phyloP scores from a whole-genome alignment of 2,797 vertebrate genomes.

The Microhierax caerulescens region DNA sequence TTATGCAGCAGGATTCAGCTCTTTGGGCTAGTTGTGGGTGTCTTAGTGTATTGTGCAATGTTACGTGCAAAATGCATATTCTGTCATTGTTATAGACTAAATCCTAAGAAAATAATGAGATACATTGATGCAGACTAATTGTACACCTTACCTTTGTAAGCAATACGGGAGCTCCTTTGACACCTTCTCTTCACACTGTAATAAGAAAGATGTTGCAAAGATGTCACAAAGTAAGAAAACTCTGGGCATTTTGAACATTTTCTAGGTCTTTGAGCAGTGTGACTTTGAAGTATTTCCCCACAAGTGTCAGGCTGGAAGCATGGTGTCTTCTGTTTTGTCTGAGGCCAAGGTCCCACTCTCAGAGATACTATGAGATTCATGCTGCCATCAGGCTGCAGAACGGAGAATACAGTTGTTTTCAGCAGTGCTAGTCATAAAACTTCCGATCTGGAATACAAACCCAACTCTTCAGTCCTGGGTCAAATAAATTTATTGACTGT shows the following conservation, averaged over 20 bases:
- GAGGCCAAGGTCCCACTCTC: background rate
- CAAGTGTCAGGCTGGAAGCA: accelerated
- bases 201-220: background rate
- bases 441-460: background rate
- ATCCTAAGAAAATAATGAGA: background rate
- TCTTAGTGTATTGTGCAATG: background rate
- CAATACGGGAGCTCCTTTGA: background rate
- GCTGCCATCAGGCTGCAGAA: background rate
- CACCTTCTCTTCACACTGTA: background rate
- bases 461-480: background rate
- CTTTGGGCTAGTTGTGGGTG: accelerated
- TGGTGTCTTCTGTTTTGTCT: background rate
- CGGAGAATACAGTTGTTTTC: background rate
- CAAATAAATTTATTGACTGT: background rate
- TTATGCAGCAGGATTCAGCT: background rate
- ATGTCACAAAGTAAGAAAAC: background rate
- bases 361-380: background rate
- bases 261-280: background rate
- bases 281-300: background rate
- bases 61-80: background rate
- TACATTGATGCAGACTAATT: background rate
- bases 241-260: accelerated
- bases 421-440: background rate
- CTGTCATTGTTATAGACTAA: background rate
- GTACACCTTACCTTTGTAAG: background rate